These are phyloP conservation scores for Pristionchus arcanus DNA, from an alignment of 2,888 invertebrate genomes.

Conservation along the genomic window DNA sequence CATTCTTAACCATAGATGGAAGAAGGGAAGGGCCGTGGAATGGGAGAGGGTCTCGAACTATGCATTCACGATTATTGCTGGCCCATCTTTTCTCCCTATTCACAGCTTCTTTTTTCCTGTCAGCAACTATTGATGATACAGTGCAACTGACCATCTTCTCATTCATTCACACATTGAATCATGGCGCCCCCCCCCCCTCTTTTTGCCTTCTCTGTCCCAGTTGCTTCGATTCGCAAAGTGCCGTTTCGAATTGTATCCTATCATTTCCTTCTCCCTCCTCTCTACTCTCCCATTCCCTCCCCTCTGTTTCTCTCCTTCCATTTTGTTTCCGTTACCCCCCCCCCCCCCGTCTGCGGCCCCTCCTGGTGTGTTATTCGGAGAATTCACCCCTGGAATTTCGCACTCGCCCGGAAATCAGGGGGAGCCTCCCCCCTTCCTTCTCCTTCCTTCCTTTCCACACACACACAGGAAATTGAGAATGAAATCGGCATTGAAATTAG, in stretches of 20 bases:
- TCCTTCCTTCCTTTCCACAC: neutral
- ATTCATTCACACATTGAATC: slow-evolving; percentile 25
- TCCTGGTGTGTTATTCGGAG: neutral
- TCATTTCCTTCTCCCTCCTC: neutral
- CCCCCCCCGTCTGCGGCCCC: neutral
- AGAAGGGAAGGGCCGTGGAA: neutral
- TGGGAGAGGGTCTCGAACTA: slow-evolving; percentile 22
- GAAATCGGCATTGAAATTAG: neutral
- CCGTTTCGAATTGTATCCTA: slow-evolving; percentile 42
- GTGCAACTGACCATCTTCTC: neutral
- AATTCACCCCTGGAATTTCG: slow-evolving; percentile 7
- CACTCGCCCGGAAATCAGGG: slow-evolving; percentile 38
- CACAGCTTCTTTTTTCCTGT: neutral
- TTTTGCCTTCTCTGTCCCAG: neutral
- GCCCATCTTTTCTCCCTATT: neutral
- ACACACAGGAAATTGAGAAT: slow-evolving; percentile 12
- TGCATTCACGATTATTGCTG: slow-evolving; percentile 52
- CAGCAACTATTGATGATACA: neutral
- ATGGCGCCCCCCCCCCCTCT: slow-evolving; percentile 33
- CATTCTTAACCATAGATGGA: slow-evolving; percentile 44
- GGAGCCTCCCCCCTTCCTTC: neutral
- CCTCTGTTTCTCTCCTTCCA: slow-evolving; percentile 3
- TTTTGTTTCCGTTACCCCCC: slow-evolving; percentile 25
- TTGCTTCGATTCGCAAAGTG: slow-evolving; percentile 17
- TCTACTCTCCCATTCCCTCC: neutral